Evolutionary conservation across 2,888 invertebrate species (phyloP).

Genomic region (Ectropis crepuscularia): DNA sequence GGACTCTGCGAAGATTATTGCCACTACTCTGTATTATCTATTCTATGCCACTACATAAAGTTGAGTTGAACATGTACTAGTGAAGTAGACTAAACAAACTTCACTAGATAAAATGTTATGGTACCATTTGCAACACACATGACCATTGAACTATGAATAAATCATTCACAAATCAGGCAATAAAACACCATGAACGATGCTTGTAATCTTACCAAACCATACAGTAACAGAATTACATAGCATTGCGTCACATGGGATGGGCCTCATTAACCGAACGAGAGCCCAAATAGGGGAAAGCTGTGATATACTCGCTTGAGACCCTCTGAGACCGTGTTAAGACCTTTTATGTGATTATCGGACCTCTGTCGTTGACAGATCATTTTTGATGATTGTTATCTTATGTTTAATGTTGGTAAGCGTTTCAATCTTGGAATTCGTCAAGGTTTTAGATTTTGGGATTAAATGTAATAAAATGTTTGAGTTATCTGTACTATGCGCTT

Average conservation of each 20-base stretch:
- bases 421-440: neutral
- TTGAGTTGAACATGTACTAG: too few species aligned
- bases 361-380: slow-evolving; percentile 18
- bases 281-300: slow-evolving; percentile 28
- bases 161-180: too few species aligned
- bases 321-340: neutral
- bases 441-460: neutral
- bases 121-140: too few species aligned
- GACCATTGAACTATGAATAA: too few species aligned
- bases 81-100: too few species aligned
- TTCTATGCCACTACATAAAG: too few species aligned
- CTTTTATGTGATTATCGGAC: slow-evolving; percentile 20
- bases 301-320: slow-evolving; percentile 17
- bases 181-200: too few species aligned
- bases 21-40: too few species aligned
- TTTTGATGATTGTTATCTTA: slow-evolving; percentile 10
- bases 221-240: slow-evolving; percentile 29
- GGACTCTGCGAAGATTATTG: too few species aligned
- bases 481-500: too few species aligned
- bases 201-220: neutral
- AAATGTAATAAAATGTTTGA: neutral
- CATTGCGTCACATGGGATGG: slow-evolving; percentile 34
- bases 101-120: too few species aligned
- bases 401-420: neutral
- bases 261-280: slow-evolving; percentile 36